Conservation (phyloP, 2,888 invertebrate species). For the Diaperis boleti region DNA sequence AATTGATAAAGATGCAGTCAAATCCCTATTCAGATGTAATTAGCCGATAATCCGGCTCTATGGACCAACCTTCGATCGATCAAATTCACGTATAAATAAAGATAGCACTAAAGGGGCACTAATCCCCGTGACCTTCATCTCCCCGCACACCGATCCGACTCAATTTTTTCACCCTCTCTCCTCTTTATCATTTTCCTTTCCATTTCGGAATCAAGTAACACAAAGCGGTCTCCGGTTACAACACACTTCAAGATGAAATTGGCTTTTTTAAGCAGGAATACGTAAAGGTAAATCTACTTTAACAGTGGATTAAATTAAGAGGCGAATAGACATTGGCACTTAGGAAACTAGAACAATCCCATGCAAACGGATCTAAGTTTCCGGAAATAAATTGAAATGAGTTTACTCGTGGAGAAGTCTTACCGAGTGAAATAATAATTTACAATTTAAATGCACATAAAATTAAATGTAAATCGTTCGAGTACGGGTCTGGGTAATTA, state of each 20-base stretch:
- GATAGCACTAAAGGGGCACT: too few species aligned
- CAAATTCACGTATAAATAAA: too few species aligned
- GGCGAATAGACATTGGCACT: conserved; percentile 15
- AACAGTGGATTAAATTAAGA: conserved; percentile 9
- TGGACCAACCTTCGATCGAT: too few species aligned
- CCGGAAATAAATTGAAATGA: background rate
- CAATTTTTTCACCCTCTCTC: too few species aligned
- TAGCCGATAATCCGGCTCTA: too few species aligned
- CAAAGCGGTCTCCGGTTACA: conserved; percentile 26
- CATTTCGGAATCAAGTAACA: conserved; percentile 24
- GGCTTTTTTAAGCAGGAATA: conserved; percentile 16
- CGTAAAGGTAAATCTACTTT: conserved; percentile 16
- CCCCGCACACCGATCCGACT: too few species aligned
- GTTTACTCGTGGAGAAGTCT: background rate
- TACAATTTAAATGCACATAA: conserved; percentile 30
- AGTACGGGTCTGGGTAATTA: background rate
- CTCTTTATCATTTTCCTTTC: conserved; percentile 17
- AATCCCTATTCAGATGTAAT: too few species aligned
- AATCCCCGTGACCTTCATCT: too few species aligned
- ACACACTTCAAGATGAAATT: conserved; percentile 8
- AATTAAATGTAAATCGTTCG: conserved; percentile 24
- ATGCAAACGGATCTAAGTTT: background rate
- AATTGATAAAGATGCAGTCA: too few species aligned
- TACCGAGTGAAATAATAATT: conserved; percentile 13
- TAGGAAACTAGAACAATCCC: conserved; percentile 9